These are phyloP conservation scores for Heterodera filipjevi DNA, from an alignment of 2,888 invertebrate genomes.

Conservation along the genomic window DNA sequence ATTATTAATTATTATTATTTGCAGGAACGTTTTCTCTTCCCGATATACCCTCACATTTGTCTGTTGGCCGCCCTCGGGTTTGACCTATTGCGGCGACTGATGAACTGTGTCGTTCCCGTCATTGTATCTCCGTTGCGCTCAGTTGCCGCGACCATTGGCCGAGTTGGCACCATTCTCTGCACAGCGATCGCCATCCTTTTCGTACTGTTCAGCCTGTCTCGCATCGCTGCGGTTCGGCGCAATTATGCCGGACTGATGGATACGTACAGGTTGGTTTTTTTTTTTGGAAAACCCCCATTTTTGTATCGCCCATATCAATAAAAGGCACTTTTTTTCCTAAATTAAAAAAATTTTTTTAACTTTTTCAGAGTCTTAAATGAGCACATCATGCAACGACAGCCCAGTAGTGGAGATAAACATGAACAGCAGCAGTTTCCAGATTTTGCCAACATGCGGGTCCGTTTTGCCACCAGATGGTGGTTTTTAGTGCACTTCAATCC, in stretches of 20 bases:
- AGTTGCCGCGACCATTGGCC: background rate
- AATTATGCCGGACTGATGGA: constrained; percentile 87
- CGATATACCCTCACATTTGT: constrained; percentile 82
- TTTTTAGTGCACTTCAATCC: too few species aligned
- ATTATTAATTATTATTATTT: too few species aligned
- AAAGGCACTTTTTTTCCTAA: too few species aligned
- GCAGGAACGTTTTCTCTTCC: constrained; percentile 81
- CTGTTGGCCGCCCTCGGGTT: constrained; percentile 71
- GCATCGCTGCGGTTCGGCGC: constrained; percentile 50
- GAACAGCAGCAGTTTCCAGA: constrained; percentile 25
- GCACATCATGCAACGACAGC: constrained; percentile 39
- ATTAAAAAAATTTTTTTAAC: background rate
- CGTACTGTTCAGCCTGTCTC: constrained; percentile 46
- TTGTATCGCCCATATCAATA: too few species aligned
- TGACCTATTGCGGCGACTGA: constrained; percentile 66
- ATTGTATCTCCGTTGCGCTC: constrained; percentile 12
- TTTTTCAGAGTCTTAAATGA: constrained; percentile 34
- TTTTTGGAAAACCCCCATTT: too few species aligned
- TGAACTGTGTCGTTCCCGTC: constrained; percentile 19
- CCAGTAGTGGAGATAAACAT: too few species aligned
- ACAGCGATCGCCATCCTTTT: constrained; percentile 42
- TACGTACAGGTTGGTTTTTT: constrained; percentile 73
- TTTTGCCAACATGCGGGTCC: constrained; percentile 33
- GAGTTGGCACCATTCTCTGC: background rate
- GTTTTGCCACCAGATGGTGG: too few species aligned